These are phyloP conservation scores for Zenarchopterus dispar DNA, from an alignment of 2,797 vertebrate species.

Conservation along the genomic window DNA sequence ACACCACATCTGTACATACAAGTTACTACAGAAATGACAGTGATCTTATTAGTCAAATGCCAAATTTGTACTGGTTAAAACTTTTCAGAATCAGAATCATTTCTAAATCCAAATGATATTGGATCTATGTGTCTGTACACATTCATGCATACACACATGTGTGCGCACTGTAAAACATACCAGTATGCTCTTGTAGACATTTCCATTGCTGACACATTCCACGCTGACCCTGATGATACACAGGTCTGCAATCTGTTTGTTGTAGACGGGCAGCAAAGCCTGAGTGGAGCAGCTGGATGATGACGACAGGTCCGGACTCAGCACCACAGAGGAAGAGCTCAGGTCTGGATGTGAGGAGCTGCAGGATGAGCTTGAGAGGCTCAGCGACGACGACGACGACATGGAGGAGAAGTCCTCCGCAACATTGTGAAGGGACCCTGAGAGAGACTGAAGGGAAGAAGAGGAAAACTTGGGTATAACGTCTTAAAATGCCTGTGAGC, in stretches of 20 bases:
- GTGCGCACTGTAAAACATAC: conserved; percentile 76
- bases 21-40: too few relatives aligned
- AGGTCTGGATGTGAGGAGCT: conserved; percentile 79
- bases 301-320: conserved; percentile 45
- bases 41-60: too few relatives aligned
- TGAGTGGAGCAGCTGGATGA: conserved; percentile 58
- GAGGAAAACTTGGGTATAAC: too few relatives aligned
- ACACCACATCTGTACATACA: too few relatives aligned
- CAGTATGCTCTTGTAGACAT: conserved; percentile 92
- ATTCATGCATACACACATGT: too few relatives aligned
- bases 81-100: too few relatives aligned
- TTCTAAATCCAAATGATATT: too few relatives aligned
- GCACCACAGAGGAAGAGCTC: conserved; percentile 53
- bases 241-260: conserved; percentile 83
- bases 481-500: too few relatives aligned
- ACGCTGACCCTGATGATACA: conserved; percentile 89
- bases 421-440: conserved; percentile 78
- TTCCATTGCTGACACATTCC: conserved; percentile 82
- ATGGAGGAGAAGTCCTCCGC: conserved; percentile 62
- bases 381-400: conserved; percentile 54
- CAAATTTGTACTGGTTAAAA: too few relatives aligned
- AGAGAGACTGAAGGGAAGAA: conserved; percentile 67
- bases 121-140: too few relatives aligned
- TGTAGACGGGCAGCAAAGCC: conserved; percentile 68
- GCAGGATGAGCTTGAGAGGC: conserved; percentile 64